Conservation (phyloP, 2,797 vertebrate genomes). For the Darevskia nairensis region DNA sequence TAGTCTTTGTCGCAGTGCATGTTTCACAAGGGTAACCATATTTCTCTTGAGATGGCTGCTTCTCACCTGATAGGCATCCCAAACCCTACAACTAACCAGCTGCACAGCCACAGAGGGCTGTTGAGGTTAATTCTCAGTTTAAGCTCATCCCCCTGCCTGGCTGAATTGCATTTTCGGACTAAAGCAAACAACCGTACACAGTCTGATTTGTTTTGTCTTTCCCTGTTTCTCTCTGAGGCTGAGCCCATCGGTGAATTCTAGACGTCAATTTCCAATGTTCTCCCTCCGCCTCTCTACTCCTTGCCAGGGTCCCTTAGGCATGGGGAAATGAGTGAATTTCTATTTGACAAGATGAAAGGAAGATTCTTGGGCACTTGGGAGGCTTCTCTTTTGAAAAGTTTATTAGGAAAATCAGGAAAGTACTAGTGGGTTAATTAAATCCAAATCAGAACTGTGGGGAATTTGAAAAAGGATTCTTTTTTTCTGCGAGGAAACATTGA, state of each 20-base stretch:
- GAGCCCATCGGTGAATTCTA: constrained; percentile 4
- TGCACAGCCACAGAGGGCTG: background rate
- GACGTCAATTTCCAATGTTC: constrained; percentile 11
- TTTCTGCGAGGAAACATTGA: background rate
- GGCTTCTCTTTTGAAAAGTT: constrained; percentile 32
- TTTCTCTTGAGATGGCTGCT: background rate
- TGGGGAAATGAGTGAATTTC: constrained; percentile 21
- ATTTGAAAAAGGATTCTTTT: constrained; percentile 8
- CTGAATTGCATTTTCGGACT: background rate
- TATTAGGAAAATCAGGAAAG: constrained; percentile 40
- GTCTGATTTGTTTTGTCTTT: constrained; percentile 19
- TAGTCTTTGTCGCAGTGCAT: no score
- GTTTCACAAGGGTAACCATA: no score
- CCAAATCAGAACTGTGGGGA: background rate
- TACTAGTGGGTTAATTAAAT: constrained; percentile 2
- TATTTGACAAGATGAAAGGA: constrained; percentile 47
- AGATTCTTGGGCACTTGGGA: background rate
- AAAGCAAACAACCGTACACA: background rate
- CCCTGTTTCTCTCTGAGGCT: background rate
- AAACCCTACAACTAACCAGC: background rate
- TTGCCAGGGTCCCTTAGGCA: background rate
- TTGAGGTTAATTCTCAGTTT: background rate
- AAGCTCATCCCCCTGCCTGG: background rate
- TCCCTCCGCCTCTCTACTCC: background rate
- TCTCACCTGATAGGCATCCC: background rate